Evolutionary conservation across 2,797 vertebrate species (phyloP).

Genomic region (Pseudochirops corinnae): DNA sequence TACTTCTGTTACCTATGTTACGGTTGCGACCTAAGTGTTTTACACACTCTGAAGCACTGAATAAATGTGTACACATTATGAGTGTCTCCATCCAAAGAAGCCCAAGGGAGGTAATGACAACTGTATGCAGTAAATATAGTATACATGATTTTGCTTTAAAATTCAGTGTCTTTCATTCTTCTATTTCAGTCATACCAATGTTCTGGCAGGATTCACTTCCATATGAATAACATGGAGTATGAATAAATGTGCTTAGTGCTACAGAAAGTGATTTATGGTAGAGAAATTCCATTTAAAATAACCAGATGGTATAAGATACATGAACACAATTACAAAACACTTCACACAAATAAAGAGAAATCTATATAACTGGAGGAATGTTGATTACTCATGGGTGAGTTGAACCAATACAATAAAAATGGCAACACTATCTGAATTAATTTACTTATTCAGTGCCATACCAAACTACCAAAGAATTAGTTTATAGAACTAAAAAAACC

Average conservation of each 20-base stretch:
- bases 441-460: background rate
- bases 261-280: background rate
- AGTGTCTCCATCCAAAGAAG: background rate
- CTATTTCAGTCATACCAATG: background rate
- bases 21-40: background rate
- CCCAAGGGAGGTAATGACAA: background rate
- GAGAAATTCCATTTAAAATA: background rate
- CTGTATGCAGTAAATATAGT: background rate
- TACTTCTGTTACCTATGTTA: background rate
- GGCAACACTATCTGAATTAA: background rate
- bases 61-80: background rate
- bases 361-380: background rate
- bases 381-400: background rate
- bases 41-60: background rate
- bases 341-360: background rate
- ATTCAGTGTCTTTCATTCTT: background rate
- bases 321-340: background rate
- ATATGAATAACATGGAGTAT: background rate
- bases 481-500: background rate
- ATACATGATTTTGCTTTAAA: background rate
- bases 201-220: background rate
- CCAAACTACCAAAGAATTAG: background rate
- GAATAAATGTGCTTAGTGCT: background rate
- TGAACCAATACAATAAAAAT: background rate
- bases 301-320: background rate